Evolutionary conservation across 1,140 invertebrate species (phyloP), one percentile per base, ranked within the genome.

Genomic region (Bombus consobrinus): DNA sequence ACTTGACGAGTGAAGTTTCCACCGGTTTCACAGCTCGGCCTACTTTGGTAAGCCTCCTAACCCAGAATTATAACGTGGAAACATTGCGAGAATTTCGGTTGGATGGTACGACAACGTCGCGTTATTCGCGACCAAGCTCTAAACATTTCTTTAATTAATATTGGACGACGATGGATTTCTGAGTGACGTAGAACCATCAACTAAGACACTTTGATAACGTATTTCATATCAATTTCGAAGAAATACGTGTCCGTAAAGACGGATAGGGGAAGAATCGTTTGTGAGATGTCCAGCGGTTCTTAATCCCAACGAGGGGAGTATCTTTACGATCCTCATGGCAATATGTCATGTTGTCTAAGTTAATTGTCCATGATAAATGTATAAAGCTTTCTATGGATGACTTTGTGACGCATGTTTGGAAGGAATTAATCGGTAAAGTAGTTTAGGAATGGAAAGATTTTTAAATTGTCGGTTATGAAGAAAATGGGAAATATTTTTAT

Each of bases 21-120:
- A 37, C 83, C 41, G 34, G 83, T 81, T 74, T 81, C 78, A 85
- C 83, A 43, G 83, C 83, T 32, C 41, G 78, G 83, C 83, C 83
- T 81, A 85, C 59, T 81, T 85, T 32, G 41, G 6, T 32, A 57
- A 85, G 83, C 69, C 78, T 73, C 59, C 78, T 81, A 81, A 81
- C 78, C 83, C 43, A 85, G 78, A 81, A 85, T 80, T 57, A 74
- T n/a, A 68, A 28, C 18, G 69, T 81, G 34, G 59, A 81, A 81
- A 68, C 47, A 74, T 59, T 43, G 69, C n/a, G 10, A 39, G 28
- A 75, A 74, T 82, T 64, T 75, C 57, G 75, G 43, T 13, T 39
- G n/a, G 53, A 79, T 71, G 39, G 59, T n/a, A 69, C 37, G 66
- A 43, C 9, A 15, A 71, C 13, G 34, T 32, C 13, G n/a, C n/a